Conservation (phyloP, 2,888 invertebrate genomes). For the Tetropium fuscum region DNA sequence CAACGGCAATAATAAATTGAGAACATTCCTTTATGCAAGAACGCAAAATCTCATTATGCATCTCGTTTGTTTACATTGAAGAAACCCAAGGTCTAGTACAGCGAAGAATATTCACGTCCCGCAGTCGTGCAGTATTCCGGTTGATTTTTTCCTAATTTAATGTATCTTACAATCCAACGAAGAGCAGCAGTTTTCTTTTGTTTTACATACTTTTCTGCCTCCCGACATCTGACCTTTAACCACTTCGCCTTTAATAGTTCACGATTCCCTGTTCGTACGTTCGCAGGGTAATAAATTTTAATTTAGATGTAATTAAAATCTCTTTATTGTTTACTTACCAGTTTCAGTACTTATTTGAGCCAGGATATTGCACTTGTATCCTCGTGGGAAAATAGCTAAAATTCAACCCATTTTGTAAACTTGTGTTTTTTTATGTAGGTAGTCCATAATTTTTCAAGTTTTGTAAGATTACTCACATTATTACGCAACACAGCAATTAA, state of each 20-base stretch:
- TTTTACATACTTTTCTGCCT: slow-evolving; percentile 29
- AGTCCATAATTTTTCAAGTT: too few relatives aligned
- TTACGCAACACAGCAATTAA: too few relatives aligned
- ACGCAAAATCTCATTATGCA: slow-evolving; percentile 20
- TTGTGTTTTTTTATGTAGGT: too few relatives aligned
- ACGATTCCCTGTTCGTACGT: slow-evolving; percentile 23
- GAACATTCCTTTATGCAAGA: slow-evolving; percentile 19
- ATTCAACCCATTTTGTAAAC: too few relatives aligned
- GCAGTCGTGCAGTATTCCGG: slow-evolving; percentile 42
- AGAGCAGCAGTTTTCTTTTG: slow-evolving; percentile 40
- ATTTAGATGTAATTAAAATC: slow-evolving; percentile 28
- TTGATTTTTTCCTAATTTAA: slow-evolving; percentile 42
- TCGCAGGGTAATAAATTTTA: slow-evolving; percentile 28
- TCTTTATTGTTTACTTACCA: slow-evolving; percentile 14
- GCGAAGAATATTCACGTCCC: slow-evolving; percentile 48
- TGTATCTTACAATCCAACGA: slow-evolving; percentile 41
- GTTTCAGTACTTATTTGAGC: background rate
- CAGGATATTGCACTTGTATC: too few relatives aligned
- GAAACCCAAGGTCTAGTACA: slow-evolving; percentile 45
- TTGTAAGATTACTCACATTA: too few relatives aligned
- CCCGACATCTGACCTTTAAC: slow-evolving; percentile 36
- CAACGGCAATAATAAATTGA: slow-evolving; percentile 2
- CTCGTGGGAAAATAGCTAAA: too few relatives aligned
- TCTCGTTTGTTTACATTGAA: slow-evolving; percentile 31
- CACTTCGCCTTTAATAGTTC: slow-evolving; percentile 25